Evolutionary conservation across 2,797 vertebrate genomes (phyloP).

Genomic region (Chaenodraco wilsoni): DNA sequence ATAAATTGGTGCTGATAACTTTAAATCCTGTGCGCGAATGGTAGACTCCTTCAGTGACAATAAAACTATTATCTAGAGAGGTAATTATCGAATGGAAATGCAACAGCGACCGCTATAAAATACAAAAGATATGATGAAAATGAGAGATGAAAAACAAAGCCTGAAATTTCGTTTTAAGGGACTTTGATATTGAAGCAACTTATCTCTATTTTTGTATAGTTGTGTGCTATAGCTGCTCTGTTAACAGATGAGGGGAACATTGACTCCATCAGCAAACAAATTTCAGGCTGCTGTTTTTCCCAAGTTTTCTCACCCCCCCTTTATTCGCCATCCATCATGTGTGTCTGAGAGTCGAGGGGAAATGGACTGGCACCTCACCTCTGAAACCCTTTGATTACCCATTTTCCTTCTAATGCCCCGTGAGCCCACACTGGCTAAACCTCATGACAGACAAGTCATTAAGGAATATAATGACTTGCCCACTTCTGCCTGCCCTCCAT

Average conservation of each 20-base stretch:
- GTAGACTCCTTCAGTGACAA: background rate
- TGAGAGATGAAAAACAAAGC: background rate
- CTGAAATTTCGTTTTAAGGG: background rate
- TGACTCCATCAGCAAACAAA: slow-evolving; percentile 35
- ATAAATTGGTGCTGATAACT: too few relatives aligned
- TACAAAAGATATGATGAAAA: background rate
- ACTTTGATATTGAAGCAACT: background rate
- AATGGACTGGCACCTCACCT: slow-evolving; percentile 64
- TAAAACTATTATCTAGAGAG: background rate
- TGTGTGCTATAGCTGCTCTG: slow-evolving; percentile 8
- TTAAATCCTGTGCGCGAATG: too few relatives aligned
- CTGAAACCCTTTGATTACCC: slow-evolving; percentile 68
- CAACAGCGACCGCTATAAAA: background rate
- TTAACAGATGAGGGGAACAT: slow-evolving; percentile 15
- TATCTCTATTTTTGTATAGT: background rate
- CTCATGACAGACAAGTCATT: slow-evolving; percentile 73
- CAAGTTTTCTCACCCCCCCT: background rate
- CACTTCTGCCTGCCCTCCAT: slow-evolving; percentile 26
- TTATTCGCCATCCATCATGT: slow-evolving; percentile 54
- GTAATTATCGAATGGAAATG: slow-evolving; percentile 1
- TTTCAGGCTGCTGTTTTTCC: slow-evolving; percentile 35
- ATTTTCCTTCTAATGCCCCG: slow-evolving; percentile 60
- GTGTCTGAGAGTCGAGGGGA: slow-evolving; percentile 31
- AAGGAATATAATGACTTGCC: slow-evolving; percentile 58
- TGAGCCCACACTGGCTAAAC: slow-evolving; percentile 52